Evolutionary conservation across 2,797 vertebrate species (phyloP).

Genomic region (Sebastes kiyomatsui): DNA sequence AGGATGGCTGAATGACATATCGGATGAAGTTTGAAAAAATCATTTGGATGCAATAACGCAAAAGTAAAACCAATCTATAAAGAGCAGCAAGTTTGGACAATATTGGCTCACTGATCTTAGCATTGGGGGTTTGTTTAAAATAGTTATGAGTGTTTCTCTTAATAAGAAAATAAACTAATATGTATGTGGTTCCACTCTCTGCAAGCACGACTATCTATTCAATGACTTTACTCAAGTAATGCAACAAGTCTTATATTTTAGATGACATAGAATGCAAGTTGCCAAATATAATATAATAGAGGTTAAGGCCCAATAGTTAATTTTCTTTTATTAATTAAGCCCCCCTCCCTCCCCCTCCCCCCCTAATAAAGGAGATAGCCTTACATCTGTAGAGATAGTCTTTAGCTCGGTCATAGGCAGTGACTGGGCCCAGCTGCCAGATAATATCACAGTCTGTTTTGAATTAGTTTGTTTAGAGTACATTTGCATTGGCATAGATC

Average conservation of each 20-base stretch:
- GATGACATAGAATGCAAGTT: not conserved
- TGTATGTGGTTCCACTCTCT: not conserved
- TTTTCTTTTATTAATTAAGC: not conserved
- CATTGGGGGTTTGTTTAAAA: not conserved
- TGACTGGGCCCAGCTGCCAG: conserved; percentile 1
- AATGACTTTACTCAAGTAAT: not conserved
- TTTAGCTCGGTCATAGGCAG: not conserved
- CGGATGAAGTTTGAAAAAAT: conserved; percentile 16
- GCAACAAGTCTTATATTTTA: not conserved
- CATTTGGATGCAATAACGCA: not conserved
- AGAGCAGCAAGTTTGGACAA: not conserved
- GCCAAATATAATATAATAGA: not conserved
- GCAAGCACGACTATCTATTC: not conserved
- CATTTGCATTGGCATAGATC: conserved; percentile 18
- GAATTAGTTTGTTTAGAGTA: conserved; percentile 22
- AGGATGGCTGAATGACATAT: conserved; percentile 16
- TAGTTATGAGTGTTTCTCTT: not conserved
- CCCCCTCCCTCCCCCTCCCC: rapidly evolving
- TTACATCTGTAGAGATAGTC: not conserved
- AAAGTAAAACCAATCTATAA: not conserved
- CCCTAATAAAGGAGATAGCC: not conserved
- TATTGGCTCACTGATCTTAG: not conserved
- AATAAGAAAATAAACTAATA: not conserved
- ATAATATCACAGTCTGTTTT: conserved; percentile 13
- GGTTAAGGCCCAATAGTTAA: not conserved